phyloP scores from a whole-genome alignment of 2,113 vertebrate species.

The Neolamprologus hecqui region DNA sequence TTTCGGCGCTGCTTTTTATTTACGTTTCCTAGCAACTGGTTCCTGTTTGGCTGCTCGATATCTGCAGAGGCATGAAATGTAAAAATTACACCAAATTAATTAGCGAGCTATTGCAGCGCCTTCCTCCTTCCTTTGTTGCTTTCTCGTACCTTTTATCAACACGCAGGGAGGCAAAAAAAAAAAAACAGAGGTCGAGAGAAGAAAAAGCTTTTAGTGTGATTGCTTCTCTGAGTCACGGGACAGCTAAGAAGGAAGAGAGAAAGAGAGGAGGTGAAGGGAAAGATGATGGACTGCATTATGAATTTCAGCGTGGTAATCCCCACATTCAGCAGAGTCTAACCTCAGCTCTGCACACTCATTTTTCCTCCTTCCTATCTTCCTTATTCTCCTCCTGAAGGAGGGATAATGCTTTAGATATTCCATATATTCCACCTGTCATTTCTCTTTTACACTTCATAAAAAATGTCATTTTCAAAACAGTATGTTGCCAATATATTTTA shows the following conservation, averaged over 20 bases:
- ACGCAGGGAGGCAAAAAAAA: not conserved
- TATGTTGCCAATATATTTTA: not conserved
- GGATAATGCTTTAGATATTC: not conserved
- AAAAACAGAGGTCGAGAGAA: not conserved
- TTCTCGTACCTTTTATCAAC: not conserved
- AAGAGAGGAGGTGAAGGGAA: not conserved
- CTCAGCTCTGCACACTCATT: not conserved
- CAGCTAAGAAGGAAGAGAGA: not conserved
- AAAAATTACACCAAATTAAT: not conserved
- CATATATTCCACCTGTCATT: not conserved
- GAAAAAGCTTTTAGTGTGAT: conserved; percentile 19
- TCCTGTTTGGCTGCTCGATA: not conserved
- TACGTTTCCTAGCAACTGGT: not conserved
- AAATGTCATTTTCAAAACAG: not conserved
- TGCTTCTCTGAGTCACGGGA: not conserved
- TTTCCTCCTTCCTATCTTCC: not conserved
- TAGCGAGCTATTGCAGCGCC: not conserved
- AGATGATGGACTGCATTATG: not conserved
- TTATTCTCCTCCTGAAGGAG: not conserved
- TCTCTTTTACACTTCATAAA: not conserved
- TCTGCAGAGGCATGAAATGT: not conserved
- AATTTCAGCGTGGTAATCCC: conserved; percentile 4
- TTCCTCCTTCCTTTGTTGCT: not conserved
- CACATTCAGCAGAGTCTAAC: conserved; percentile 4
- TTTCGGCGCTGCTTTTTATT: not conserved